A percentile compares a stretch with the other conserved stretches of the same genome.
Evolutionary conservation across 2,797 vertebrate genomes (phyloP).

Genomic region (Cyprinodon diabolis): DNA sequence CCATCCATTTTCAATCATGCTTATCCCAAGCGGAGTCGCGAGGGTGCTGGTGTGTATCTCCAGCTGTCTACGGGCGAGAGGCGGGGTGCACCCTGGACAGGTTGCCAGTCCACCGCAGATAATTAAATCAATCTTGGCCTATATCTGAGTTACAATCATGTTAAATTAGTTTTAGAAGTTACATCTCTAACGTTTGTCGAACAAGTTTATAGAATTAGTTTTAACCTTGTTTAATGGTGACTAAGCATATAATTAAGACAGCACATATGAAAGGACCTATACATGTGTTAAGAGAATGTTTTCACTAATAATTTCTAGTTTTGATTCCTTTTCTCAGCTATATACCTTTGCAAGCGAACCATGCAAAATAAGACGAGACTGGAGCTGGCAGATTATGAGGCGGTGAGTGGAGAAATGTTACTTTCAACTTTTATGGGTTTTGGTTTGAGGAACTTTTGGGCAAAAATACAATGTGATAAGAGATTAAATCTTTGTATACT

Average conservation of each 20-base stretch:
- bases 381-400: slow-evolving; percentile 98
- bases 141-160: background rate
- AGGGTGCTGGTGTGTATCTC: too few species aligned
- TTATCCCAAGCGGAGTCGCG: too few species aligned
- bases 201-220: slow-evolving; percentile 34
- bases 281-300: slow-evolving; percentile 4
- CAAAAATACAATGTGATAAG: slow-evolving; percentile 13
- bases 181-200: slow-evolving; percentile 12
- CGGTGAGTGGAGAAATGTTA: slow-evolving; percentile 83
- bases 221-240: slow-evolving; percentile 8
- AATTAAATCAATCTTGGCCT: background rate
- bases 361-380: slow-evolving; percentile 99
- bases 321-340: slow-evolving; percentile 79
- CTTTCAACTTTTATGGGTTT: slow-evolving; percentile 15
- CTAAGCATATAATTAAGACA: background rate
- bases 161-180: background rate
- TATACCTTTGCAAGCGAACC: slow-evolving; percentile 99
- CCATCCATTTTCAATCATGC: too few species aligned
- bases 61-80: too few species aligned
- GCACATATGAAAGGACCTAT: slow-evolving; percentile 7
- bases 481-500: background rate
- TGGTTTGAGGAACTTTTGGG: slow-evolving; percentile 36
- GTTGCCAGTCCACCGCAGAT: too few species aligned
- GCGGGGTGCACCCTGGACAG: too few species aligned
- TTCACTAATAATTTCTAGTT: slow-evolving; percentile 34